Percentiles rank a stretch among this genome's conserved stretches.
Conservation (phyloP, 2,797 vertebrate species). For the Molossus molossus region DNA sequence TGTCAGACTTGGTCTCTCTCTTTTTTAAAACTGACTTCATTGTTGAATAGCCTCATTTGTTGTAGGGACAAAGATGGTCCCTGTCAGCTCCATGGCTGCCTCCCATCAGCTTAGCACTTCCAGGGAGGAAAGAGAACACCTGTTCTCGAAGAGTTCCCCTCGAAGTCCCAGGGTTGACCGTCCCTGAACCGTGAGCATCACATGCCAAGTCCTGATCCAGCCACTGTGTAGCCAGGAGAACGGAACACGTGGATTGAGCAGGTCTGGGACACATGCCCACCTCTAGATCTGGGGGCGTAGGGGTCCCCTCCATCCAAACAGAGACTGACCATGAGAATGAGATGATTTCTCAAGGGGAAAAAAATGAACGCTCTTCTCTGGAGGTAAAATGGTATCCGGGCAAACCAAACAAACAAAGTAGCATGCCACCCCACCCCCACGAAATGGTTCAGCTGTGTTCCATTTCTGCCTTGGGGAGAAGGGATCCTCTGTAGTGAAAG, state of each 20-base stretch:
- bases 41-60: background rate
- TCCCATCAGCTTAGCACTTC: background rate
- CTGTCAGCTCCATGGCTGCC: background rate
- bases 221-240: background rate
- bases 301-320: background rate
- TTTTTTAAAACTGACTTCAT: background rate
- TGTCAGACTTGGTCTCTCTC: background rate
- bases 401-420: background rate
- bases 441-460: background rate
- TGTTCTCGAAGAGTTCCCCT: background rate
- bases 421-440: rapidly evolving
- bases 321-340: background rate
- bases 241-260: background rate
- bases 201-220: background rate
- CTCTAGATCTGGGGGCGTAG: background rate
- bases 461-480: background rate
- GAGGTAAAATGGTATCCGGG: background rate
- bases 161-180: background rate
- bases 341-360: background rate
- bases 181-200: background rate
- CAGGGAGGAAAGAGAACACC: background rate
- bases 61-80: background rate
- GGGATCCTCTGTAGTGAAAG: background rate
- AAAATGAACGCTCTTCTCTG: background rate
- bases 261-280: background rate